phyloP scores from a whole-genome alignment of 2,797 vertebrate genomes.

The Lerista edwardsae region DNA sequence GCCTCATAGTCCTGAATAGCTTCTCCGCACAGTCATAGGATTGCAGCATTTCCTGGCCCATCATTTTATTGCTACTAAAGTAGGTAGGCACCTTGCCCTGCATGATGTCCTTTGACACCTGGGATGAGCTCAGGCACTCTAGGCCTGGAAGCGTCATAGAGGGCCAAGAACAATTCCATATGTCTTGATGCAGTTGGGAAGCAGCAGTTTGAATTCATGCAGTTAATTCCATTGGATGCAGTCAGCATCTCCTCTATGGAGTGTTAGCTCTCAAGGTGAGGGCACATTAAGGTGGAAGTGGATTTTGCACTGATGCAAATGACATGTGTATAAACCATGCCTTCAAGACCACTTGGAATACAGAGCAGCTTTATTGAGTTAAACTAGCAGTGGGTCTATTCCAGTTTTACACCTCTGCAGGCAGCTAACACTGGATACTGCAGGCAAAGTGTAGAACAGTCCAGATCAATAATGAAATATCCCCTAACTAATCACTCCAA shows the following conservation, averaged over 20 bases:
- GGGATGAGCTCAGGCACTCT: no score
- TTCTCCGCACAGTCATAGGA: no score
- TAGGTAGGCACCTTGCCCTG: no score
- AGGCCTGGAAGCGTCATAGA: no score
- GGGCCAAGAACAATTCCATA: no score
- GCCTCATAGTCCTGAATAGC: no score
- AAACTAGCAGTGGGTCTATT: not conserved
- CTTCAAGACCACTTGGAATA: not conserved
- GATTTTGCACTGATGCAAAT: conserved; percentile 10
- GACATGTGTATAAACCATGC: not conserved
- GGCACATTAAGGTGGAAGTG: not conserved
- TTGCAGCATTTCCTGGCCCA: no score
- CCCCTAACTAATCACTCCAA: not conserved
- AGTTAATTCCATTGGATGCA: not conserved
- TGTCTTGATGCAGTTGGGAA: not conserved
- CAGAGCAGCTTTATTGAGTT: not conserved
- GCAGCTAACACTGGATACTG: not conserved
- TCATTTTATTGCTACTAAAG: no score
- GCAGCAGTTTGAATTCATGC: not conserved
- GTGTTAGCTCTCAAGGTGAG: conserved; percentile 8
- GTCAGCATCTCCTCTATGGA: conserved; percentile 1
- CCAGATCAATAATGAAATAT: conserved; percentile 8
- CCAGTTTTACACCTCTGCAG: not conserved
- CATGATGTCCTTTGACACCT: no score
- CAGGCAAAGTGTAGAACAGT: not conserved